Evolutionary conservation across 1,140 invertebrate genomes (phyloP), one percentile per base, ranked within the genome.

Genomic region (Ganaspis sp.): DNA sequence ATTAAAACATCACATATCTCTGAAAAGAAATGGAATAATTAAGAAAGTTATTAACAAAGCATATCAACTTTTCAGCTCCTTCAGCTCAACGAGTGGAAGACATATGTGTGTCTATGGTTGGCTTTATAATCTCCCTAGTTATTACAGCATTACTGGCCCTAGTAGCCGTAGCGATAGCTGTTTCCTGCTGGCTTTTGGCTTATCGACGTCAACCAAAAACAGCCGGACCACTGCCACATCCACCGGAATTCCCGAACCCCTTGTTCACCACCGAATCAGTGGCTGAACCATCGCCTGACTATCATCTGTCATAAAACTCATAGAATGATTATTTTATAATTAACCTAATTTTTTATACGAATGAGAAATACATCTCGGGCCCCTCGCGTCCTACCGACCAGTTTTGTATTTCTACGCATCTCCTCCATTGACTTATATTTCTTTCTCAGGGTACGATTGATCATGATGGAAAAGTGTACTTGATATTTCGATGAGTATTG

Each of bases 101-200:
- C 85, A 97, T 98, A 83, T 98, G 97, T 88, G 96, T 98, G 75
- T 98, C 97, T 58, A 97, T 96, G 92, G 95, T 97, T 79, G 96
- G 97, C 64, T 95, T 98, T 85, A 97, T 98, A 75, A 96, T 98
- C 80, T 96, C 97, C 71, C 92, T 98, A 83, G 95, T 98, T 75
- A 95, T 98, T 84, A 98, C 97, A 72, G 97, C 97, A 19, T 93
- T 98, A 58, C 90, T 98, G 84, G 97, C 97, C 53, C 92, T 98
- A 64, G 97, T 98, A 23, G 97, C 97, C 40, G 96, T 98, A 34
- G 97, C 97, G 21, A 96, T 98, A 40, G 97, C 97, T 58, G 97
- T 98, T 23, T 98, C 97, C 45, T 98, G 97, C 90, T 98, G 97
- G 97, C 92, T 98, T 64, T 96, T 98, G 94, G 97, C 97, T 76